A percentile compares a stretch with the other conserved stretches of the same genome.
Conservation (phyloP, 1,140 invertebrate species). For the Drosophila nebulosa region DNA sequence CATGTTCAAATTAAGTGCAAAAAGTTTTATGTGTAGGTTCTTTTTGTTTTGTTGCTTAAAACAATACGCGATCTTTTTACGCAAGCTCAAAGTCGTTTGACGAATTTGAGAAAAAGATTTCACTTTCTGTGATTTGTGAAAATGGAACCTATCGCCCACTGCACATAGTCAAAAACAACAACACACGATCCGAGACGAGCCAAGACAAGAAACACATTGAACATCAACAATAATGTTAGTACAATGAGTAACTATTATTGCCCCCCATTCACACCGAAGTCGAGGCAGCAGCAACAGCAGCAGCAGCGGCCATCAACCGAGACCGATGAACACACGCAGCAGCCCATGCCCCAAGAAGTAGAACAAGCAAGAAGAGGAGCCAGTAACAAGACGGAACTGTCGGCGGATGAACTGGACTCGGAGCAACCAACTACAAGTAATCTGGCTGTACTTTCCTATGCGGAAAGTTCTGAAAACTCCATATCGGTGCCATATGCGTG, state of each 20-base stretch:
- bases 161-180: constrained; percentile 26
- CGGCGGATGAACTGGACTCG: not conserved
- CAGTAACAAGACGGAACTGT: not conserved
- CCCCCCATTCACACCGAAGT: not conserved
- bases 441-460: not conserved
- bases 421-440: constrained; percentile 22
- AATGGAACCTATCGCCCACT: constrained; percentile 42
- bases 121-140: constrained; percentile 15
- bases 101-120: not conserved
- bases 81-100: not conserved
- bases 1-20: not conserved
- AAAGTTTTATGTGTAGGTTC: not conserved
- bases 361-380: no score
- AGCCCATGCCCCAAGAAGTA: not conserved
- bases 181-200: not conserved
- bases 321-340: not conserved
- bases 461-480: constrained; percentile 13
- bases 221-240: constrained; percentile 6
- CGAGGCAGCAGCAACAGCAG: not conserved
- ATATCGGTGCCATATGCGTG: constrained; percentile 35
- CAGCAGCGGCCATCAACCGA: not conserved
- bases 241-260: constrained; percentile 5
- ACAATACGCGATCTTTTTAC: not conserved
- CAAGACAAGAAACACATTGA: not conserved
- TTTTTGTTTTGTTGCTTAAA: not conserved